Evolutionary conservation across 2,113 vertebrate genomes (phyloP).

Genomic region (Phycodurus eques): DNA sequence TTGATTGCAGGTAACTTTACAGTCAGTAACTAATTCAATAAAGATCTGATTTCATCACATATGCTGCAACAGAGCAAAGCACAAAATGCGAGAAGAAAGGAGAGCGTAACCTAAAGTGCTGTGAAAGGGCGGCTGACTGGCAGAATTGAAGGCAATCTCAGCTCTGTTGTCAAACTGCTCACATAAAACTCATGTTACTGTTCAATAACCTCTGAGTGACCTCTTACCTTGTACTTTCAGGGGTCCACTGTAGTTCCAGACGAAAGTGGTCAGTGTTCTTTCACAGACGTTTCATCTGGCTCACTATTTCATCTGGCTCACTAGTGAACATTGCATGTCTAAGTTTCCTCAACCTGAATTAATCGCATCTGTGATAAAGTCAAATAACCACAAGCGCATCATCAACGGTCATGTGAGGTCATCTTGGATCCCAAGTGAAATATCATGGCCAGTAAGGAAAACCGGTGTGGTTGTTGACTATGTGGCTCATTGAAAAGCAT

Average conservation of each 20-base stretch:
- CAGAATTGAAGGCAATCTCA: constrained; percentile 46
- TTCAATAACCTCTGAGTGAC: constrained; percentile 26
- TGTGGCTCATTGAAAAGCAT: constrained; percentile 6
- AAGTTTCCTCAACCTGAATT: constrained; percentile 6
- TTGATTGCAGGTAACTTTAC: constrained; percentile 49
- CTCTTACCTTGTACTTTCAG: constrained; percentile 17
- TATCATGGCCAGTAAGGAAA: constrained; percentile 9
- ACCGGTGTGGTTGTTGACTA: constrained; percentile 9
- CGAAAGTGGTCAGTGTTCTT: constrained; percentile 15
- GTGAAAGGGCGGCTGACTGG: constrained; percentile 37
- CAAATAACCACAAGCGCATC: constrained; percentile 29
- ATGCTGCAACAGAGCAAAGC: constrained; percentile 12
- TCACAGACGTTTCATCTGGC: not conserved
- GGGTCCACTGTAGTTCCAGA: constrained; percentile 23
- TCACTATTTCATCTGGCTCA: constrained; percentile 12
- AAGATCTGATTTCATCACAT: constrained; percentile 49
- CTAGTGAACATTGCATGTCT: not conserved
- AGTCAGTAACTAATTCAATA: constrained; percentile 63
- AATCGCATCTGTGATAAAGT: constrained; percentile 13
- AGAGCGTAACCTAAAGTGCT: constrained; percentile 46
- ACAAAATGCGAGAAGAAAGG: constrained; percentile 41
- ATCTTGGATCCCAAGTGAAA: constrained; percentile 15
- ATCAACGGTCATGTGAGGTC: constrained; percentile 15
- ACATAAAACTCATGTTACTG: constrained; percentile 35
- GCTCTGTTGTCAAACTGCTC: constrained; percentile 30